These are phyloP conservation scores for Anarrhichthys ocellatus DNA, from an alignment of 2,113 vertebrate genomes.

Conservation along the genomic window DNA sequence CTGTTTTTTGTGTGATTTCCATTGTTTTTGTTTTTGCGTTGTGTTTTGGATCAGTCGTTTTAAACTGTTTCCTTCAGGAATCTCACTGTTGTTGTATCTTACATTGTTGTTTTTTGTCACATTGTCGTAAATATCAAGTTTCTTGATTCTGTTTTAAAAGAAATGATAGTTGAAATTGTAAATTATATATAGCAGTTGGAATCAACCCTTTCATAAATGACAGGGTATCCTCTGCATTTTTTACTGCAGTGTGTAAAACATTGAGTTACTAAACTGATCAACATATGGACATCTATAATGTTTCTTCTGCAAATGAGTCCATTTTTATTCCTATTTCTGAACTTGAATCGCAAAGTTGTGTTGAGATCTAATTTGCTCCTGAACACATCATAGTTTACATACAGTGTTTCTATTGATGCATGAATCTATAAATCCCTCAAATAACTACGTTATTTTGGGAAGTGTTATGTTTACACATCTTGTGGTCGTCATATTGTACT, in stretches of 20 bases:
- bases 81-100: slow-evolving; percentile 14
- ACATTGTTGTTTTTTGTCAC: not conserved
- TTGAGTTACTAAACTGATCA: not conserved
- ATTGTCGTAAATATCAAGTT: slow-evolving; percentile 29
- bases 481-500: slow-evolving; percentile 26
- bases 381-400: slow-evolving; percentile 25
- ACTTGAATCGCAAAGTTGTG: slow-evolving; percentile 1
- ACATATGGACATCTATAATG: not conserved
- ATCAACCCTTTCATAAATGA: not conserved
- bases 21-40: slow-evolving; percentile 16
- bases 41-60: slow-evolving; percentile 24
- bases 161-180: slow-evolving; percentile 6
- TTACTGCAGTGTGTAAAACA: not conserved
- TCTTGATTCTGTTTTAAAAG: slow-evolving; percentile 18
- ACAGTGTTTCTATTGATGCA: slow-evolving; percentile 47
- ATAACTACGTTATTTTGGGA: not conserved
- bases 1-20: slow-evolving; percentile 11
- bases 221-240: not conserved
- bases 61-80: slow-evolving; percentile 9
- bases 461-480: slow-evolving; percentile 28
- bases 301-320: not conserved
- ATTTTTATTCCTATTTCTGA: not conserved
- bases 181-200: not conserved
- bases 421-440: slow-evolving; percentile 45
- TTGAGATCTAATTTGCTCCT: slow-evolving; percentile 8